Evolutionary conservation across 2,797 vertebrate genomes (phyloP).

Genomic region (Hylomyscus alleni): DNA sequence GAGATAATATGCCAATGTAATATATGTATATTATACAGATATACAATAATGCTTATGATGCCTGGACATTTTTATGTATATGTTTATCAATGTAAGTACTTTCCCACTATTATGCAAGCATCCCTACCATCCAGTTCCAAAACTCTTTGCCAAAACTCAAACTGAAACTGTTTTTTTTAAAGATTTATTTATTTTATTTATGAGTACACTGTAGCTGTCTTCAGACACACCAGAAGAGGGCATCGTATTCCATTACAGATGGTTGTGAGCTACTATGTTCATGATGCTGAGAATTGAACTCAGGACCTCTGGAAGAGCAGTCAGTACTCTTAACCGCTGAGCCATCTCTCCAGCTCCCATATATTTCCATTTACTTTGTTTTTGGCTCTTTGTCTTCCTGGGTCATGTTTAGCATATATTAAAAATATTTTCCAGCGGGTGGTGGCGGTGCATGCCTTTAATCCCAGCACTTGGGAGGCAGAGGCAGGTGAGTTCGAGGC

Average conservation of each 20-base stretch:
- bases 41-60: not conserved
- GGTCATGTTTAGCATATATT: not conserved
- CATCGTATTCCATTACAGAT: not conserved
- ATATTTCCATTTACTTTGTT: not conserved
- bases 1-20: not conserved
- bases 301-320: too few relatives aligned
- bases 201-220: too few relatives aligned
- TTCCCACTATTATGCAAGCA: not conserved
- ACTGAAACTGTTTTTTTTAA: not conserved
- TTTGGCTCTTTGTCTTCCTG: not conserved
- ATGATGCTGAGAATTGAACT: not conserved
- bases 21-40: not conserved
- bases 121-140: not conserved
- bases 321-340: not conserved
- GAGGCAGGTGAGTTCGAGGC: too few relatives aligned
- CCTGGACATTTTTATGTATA: not conserved
- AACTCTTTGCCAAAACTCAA: too few relatives aligned
- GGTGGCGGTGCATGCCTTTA: too few relatives aligned
- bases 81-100: not conserved
- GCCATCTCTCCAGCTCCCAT: not conserved
- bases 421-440: not conserved
- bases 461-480: too few relatives aligned
- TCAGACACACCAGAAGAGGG: not conserved
- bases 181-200: not conserved
- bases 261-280: not conserved